Conservation (phyloP, 2,797 vertebrate genomes). For the Falco concolor region DNA sequence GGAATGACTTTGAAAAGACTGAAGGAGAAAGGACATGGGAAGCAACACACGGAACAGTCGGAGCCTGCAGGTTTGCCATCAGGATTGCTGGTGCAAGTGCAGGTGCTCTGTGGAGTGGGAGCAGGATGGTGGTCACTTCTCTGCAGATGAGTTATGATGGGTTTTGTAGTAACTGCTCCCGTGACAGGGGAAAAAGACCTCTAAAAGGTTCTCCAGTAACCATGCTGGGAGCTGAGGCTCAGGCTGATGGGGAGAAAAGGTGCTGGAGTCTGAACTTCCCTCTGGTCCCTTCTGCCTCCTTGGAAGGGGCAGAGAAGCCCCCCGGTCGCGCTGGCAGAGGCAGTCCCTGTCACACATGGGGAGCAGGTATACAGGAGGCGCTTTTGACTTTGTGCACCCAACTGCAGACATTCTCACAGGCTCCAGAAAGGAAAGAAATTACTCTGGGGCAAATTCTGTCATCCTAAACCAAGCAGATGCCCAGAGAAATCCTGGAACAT, state of each 20-base stretch:
- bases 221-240: background rate
- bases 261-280: background rate
- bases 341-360: accelerated
- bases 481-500: background rate
- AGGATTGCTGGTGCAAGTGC: background rate
- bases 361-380: background rate
- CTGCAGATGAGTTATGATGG: background rate
- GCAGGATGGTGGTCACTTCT: background rate
- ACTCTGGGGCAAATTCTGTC: background rate
- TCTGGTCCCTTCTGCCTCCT: background rate
- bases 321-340: background rate
- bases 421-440: background rate
- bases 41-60: background rate
- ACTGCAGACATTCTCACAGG: background rate
- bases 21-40: background rate
- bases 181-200: background rate
- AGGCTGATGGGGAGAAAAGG: background rate
- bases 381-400: background rate
- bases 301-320: background rate
- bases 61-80: background rate
- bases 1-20: background rate
- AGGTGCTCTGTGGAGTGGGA: background rate
- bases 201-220: background rate
- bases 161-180: background rate
- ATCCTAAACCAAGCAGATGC: background rate